Evolutionary conservation across 2,113 vertebrate genomes (phyloP).

Genomic region (Oplegnathus fasciatus): DNA sequence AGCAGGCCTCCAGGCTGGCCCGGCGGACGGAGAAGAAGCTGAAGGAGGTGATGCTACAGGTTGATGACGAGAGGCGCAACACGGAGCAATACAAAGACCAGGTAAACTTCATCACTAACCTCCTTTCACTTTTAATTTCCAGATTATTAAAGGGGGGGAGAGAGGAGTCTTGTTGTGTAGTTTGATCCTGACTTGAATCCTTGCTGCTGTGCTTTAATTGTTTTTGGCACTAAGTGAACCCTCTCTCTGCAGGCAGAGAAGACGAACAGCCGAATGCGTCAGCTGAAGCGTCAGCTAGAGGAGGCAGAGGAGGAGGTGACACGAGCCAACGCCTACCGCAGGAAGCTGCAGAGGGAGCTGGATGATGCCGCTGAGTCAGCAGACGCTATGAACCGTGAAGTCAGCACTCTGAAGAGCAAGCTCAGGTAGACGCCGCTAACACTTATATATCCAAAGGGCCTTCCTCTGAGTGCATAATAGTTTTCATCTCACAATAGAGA

Average conservation of each 20-base stretch:
- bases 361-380: conserved; percentile 88
- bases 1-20: conserved; percentile 90
- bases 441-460: background rate
- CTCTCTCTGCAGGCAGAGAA: conserved; percentile 85
- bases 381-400: conserved; percentile 89
- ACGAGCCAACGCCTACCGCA: conserved; percentile 85
- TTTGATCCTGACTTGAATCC: background rate
- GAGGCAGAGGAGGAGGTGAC: conserved; percentile 91
- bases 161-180: background rate
- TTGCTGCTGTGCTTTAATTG: background rate
- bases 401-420: conserved; percentile 87
- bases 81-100: conserved; percentile 94
- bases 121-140: background rate
- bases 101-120: conserved; percentile 72
- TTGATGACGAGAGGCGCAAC: conserved; percentile 94
- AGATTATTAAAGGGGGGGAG: background rate
- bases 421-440: conserved; percentile 82
- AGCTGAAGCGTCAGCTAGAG: conserved; percentile 92
- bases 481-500: background rate
- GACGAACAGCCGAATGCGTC: conserved; percentile 85
- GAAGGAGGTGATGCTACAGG: conserved; percentile 93
- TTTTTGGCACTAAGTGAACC: background rate
- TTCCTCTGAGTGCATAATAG: background rate
- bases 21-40: conserved; percentile 94
- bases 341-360: conserved; percentile 90